phyloP scores from a whole-genome alignment of 1,140 invertebrate genomes.

The Carposina sasakii region DNA sequence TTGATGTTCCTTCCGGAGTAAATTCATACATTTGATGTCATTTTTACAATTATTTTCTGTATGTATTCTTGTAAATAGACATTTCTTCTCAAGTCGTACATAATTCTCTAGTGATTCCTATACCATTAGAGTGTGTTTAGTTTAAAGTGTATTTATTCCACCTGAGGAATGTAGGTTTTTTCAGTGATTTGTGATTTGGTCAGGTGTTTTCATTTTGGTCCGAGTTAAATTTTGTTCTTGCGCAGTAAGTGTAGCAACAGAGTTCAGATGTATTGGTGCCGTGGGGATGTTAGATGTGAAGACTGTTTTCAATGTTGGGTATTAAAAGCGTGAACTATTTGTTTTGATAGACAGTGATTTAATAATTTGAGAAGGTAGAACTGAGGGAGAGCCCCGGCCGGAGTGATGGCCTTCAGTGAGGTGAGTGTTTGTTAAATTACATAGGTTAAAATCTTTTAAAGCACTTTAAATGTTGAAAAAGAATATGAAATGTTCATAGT shows the following conservation, averaged over 20 bases:
- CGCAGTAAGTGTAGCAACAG: constrained; percentile 67
- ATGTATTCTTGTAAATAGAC: constrained; percentile 40
- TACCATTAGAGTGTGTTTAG: constrained; percentile 36
- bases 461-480: constrained; percentile 16
- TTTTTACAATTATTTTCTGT: constrained; percentile 53
- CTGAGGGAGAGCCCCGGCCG: constrained; percentile 52
- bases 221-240: constrained; percentile 71
- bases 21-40: constrained; percentile 56
- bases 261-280: constrained; percentile 70
- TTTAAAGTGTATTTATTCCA: constrained; percentile 65
- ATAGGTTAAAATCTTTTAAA: constrained; percentile 21
- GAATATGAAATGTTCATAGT: too few species aligned
- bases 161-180: constrained; percentile 74
- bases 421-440: constrained; percentile 38
- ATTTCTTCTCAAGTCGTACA: too few species aligned
- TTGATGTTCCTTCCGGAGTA: constrained; percentile 64
- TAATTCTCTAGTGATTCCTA: too few species aligned
- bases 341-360: constrained; percentile 71
- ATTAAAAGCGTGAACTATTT: constrained; percentile 72
- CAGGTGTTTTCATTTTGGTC: constrained; percentile 71
- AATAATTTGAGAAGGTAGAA: constrained; percentile 64
- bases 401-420: constrained; percentile 74
- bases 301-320: constrained; percentile 70
- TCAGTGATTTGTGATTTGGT: constrained; percentile 73
- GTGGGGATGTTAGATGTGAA: constrained; percentile 68